Evolutionary conservation across 2,113 vertebrate genomes (phyloP), one percentile per base, ranked within the genome.

Genomic region (Pygoscelis adeliae): DNA sequence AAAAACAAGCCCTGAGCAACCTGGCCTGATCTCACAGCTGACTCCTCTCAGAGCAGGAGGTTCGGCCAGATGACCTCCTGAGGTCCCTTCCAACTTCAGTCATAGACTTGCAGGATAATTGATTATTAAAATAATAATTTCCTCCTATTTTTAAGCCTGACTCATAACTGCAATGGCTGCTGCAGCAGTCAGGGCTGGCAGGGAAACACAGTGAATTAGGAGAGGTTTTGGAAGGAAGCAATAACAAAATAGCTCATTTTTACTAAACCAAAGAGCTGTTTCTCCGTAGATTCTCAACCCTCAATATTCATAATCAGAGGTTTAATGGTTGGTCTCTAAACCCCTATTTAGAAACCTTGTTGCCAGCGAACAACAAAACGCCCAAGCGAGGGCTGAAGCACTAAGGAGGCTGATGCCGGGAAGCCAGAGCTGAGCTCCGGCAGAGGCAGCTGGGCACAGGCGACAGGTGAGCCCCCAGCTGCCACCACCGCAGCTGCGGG

Each of bases 211-310:
- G 27, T 3, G 14, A 87, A 87, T 26, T 0, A 79, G 56, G 10
- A 90, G 55, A 88, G 53, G 62, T 62, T 88, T 90, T 47, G 63
- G 67, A 91, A 94, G 66, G 74, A 90, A 90, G 47, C 53, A 53
- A 2, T 76, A 91, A 79, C 36, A 93, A 93, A 90, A 88, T 13
- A 83, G 66, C 82, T 95, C 26, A 42, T 79, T 97, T 95, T 87
- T 69, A 56, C 50, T 42, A 42, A 95, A 84, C 11, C 55, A 84
- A 91, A 79, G 77, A 47, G 40, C 25, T 58, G 22, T 38, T 93
- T 11, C 56, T 89, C 67, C 65, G 82, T 2, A 72, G 61, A 53
- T 70, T 76, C 77, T 62, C n/a, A 90, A n/a, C 20, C 29, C 0
- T 1, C 61, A 49, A 21, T 11, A 82, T 38, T 89, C 40, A 80